phyloP scores from a whole-genome alignment of 2,888 invertebrate genomes.

The Nymphalis urticae region DNA sequence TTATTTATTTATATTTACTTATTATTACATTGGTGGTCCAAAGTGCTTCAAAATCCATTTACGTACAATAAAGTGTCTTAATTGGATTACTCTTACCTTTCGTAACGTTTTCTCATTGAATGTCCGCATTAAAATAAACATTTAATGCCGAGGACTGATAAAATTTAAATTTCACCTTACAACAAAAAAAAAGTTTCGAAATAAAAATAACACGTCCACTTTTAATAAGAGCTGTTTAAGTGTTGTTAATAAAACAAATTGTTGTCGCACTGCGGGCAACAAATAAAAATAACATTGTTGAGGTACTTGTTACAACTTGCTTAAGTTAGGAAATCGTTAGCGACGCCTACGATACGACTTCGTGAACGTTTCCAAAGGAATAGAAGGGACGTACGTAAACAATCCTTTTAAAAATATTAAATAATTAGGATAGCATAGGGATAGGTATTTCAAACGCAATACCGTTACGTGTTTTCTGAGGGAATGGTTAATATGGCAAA shows the following conservation, averaged over 20 bases:
- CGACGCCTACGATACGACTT: constrained; percentile 63
- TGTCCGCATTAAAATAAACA: constrained; percentile 43
- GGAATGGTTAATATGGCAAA: background rate
- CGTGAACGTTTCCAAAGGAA: constrained; percentile 27
- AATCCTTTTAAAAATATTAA: constrained; percentile 16
- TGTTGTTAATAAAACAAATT: constrained; percentile 77
- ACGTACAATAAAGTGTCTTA: constrained; percentile 38
- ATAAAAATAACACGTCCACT: constrained; percentile 64
- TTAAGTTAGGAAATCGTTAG: constrained; percentile 73
- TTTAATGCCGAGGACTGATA: constrained; percentile 39
- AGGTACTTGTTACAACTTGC: constrained; percentile 53
- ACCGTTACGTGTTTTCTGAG: too few species aligned
- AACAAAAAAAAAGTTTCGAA: constrained; percentile 41
- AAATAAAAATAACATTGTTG: constrained; percentile 58
- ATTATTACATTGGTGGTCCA: constrained; percentile 27
- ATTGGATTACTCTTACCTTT: constrained; percentile 43
- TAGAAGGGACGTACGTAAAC: constrained; percentile 3
- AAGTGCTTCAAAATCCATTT: constrained; percentile 23
- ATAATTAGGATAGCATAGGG: too few species aligned
- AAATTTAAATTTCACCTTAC: constrained; percentile 39
- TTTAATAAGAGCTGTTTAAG: constrained; percentile 73
- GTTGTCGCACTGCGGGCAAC: constrained; percentile 49
- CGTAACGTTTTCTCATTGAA: constrained; percentile 38
- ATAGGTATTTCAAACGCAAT: too few species aligned
- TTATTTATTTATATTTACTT: constrained; percentile 14